A percentile compares a stretch with the other conserved stretches of the same genome.
Conservation (phyloP, 2,797 vertebrate species). For the Nyctalus aviator region DNA sequence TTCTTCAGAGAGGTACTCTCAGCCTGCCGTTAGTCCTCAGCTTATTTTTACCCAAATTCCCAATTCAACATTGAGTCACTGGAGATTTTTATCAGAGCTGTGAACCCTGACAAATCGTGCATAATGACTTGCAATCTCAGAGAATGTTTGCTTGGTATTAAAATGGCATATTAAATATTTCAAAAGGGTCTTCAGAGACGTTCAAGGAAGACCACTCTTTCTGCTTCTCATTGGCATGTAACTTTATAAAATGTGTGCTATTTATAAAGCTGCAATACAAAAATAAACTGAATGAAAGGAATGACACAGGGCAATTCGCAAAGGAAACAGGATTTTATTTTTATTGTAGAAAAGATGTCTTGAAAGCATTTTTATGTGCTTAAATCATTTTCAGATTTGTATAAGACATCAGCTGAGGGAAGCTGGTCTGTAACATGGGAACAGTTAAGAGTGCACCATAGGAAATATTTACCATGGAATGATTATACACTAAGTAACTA, state of each 20-base stretch:
- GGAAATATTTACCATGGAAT: constrained; percentile 59
- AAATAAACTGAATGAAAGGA: not conserved
- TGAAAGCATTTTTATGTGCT: constrained; percentile 24
- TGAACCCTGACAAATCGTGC: constrained; percentile 69
- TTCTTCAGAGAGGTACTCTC: constrained; percentile 30
- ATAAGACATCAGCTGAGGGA: constrained; percentile 64
- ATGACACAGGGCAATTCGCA: constrained; percentile 29
- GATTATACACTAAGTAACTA: not conserved
- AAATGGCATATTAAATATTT: constrained; percentile 83
- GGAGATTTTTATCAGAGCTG: constrained; percentile 75
- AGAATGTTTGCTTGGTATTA: constrained; percentile 75
- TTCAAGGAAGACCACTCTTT: constrained; percentile 47
- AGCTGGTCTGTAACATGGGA: constrained; percentile 32
- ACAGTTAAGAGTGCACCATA: not conserved
- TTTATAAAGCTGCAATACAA: constrained; percentile 17
- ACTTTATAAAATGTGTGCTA: not conserved
- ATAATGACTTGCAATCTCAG: constrained; percentile 75
- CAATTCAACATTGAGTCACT: constrained; percentile 66
- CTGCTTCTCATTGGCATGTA: constrained; percentile 66
- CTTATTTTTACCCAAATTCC: constrained; percentile 71
- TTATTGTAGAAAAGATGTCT: constrained; percentile 51
- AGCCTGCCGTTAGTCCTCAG: constrained; percentile 63
- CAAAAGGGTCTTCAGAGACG: constrained; percentile 76
- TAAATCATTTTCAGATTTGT: constrained; percentile 48
- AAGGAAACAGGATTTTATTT: constrained; percentile 33